Percentiles rank a stretch among this genome's conserved stretches.
Conservation (phyloP, 2,113 vertebrate genomes). For the Falco punctatus region DNA sequence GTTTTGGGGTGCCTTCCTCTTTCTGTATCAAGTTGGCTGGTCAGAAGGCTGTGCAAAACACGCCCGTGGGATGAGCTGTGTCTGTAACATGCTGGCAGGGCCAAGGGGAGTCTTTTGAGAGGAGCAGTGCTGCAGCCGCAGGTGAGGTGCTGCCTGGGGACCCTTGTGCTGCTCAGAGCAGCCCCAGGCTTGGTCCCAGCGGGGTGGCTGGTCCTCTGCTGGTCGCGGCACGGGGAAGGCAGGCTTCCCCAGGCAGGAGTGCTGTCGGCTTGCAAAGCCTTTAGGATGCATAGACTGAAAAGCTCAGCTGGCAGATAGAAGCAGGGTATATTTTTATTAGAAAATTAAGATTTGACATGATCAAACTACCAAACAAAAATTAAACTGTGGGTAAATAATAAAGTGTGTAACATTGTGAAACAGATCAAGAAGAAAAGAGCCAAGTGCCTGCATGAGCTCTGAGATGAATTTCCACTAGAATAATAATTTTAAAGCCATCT, state of each 20-base stretch:
- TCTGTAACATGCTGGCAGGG: background rate
- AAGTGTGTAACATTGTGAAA: background rate
- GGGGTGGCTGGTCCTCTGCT: accelerated
- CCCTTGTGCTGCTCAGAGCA: accelerated
- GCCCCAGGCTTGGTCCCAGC: accelerated
- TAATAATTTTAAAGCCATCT: background rate
- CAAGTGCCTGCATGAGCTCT: background rate
- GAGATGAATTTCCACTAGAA: background rate
- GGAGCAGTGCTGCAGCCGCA: background rate
- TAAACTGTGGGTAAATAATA: background rate
- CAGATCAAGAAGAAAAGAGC: background rate
- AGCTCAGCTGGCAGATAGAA: background rate
- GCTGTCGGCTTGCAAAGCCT: background rate
- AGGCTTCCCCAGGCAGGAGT: background rate
- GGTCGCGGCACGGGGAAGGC: background rate
- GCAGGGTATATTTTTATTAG: background rate
- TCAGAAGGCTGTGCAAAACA: background rate
- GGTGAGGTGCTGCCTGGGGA: background rate
- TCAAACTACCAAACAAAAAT: background rate
- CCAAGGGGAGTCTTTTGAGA: background rate
- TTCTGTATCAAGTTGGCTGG: background rate
- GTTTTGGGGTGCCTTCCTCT: background rate
- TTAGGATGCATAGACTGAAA: accelerated
- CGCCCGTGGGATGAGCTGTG: background rate
- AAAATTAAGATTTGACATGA: background rate